A percentile compares a stretch with the other conserved stretches of the same genome.
phyloP scores from a whole-genome alignment of 2,113 vertebrate species.

The Rattus rattus region DNA sequence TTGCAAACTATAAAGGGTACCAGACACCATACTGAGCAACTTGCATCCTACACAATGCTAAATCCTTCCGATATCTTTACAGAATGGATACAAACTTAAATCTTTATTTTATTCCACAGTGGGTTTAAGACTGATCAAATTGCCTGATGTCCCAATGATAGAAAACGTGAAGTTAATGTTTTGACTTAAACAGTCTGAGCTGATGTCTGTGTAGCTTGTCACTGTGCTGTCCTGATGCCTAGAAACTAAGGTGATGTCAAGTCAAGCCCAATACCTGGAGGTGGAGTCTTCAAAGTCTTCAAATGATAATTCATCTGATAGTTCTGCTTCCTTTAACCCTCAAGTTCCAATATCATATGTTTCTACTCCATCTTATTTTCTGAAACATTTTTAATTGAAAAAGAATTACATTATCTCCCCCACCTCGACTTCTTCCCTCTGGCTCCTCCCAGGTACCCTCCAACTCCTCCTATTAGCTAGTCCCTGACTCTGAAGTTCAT shows the following conservation, averaged over 20 bases:
- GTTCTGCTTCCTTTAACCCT: background rate
- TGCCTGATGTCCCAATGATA: background rate
- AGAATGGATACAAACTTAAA: background rate
- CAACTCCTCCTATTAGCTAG: background rate
- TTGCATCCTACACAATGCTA: background rate
- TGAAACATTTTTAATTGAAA: background rate
- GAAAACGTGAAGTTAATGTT: background rate
- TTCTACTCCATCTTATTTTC: background rate
- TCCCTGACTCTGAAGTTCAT: background rate
- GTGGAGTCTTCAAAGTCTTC: background rate
- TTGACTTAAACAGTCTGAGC: background rate
- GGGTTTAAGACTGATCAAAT: background rate
- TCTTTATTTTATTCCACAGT: background rate
- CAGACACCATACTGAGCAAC: background rate
- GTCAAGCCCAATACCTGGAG: background rate
- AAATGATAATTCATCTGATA: background rate
- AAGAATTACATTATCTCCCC: background rate
- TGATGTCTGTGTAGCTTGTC: background rate
- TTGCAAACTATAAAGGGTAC: background rate
- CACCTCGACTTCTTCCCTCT: background rate
- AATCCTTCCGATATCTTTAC: background rate
- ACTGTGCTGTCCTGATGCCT: background rate
- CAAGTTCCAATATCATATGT: background rate
- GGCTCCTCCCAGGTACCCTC: background rate
- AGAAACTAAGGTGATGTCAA: background rate